These are phyloP conservation scores for Mimachlamys varia DNA, from an alignment of 2,888 invertebrate genomes.

Conservation along the genomic window DNA sequence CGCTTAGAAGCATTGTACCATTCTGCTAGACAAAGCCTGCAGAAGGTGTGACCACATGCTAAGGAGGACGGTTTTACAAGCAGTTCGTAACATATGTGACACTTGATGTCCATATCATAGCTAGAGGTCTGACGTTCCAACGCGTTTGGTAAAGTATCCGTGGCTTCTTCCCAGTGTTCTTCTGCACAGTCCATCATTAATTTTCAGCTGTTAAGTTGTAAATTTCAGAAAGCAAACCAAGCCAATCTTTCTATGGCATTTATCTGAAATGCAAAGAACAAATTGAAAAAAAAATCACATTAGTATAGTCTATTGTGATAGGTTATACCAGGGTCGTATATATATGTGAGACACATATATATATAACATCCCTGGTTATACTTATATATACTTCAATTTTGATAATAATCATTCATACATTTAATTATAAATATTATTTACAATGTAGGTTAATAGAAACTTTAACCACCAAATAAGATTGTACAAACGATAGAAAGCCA, in stretches of 20 bases:
- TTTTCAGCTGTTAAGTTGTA: neutral
- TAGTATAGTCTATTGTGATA: too few relatives aligned
- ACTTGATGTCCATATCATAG: constrained; percentile 4
- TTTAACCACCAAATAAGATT: too few relatives aligned
- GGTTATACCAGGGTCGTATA: too few relatives aligned
- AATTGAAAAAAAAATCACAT: neutral
- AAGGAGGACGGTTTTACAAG: constrained; percentile 75
- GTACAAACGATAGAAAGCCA: too few relatives aligned
- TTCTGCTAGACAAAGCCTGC: constrained; percentile 74
- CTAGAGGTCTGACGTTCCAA: neutral
- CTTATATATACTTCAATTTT: too few relatives aligned
- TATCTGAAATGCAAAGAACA: neutral
- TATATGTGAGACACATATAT: too few relatives aligned
- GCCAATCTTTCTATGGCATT: neutral
- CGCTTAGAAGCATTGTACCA: constrained; percentile 73
- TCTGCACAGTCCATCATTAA: neutral
- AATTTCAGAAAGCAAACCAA: neutral
- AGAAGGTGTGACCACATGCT: constrained; percentile 77
- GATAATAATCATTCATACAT: too few relatives aligned
- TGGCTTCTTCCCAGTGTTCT: neutral
- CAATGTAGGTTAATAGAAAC: too few relatives aligned
- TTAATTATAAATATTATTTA: too few relatives aligned
- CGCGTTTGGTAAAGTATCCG: too few relatives aligned
- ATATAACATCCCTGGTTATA: too few relatives aligned
- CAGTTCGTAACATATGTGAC: constrained; percentile 66